phyloP scores from a whole-genome alignment of 2,113 vertebrate genomes.

The Orthonyx spaldingii region DNA sequence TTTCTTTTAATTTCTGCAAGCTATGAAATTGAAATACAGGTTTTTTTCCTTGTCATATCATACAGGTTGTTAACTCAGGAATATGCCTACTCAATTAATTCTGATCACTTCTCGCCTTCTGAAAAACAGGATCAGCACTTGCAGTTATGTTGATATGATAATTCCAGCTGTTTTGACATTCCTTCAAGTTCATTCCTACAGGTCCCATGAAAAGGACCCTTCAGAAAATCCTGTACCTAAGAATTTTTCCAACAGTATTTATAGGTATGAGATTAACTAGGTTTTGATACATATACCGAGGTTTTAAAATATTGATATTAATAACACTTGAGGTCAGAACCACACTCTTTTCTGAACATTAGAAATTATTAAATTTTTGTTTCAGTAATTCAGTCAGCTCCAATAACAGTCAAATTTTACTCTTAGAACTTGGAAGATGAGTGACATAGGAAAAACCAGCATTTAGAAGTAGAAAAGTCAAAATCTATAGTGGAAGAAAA shows the following conservation, averaged over 20 bases:
- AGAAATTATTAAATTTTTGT: not conserved
- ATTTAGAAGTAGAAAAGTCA: not conserved
- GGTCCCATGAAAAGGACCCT: not conserved
- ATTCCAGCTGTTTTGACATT: not conserved
- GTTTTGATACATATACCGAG: not conserved
- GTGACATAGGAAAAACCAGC: not conserved
- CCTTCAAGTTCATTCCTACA: not conserved
- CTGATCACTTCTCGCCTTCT: not conserved
- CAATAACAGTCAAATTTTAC: not conserved
- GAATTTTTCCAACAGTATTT: not conserved
- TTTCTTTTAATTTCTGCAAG: not conserved
- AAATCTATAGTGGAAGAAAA: not conserved
- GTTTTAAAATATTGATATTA: not conserved
- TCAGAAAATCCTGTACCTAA: not conserved
- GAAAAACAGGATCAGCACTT: not conserved
- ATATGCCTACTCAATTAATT: not conserved
- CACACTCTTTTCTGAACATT: not conserved
- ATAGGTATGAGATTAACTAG: not conserved
- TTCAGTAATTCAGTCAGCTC: not conserved
- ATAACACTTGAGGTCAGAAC: not conserved
- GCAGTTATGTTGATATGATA: not conserved
- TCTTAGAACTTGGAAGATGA: not conserved
- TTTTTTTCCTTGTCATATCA: not conserved
- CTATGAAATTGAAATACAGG: not conserved
- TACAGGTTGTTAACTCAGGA: not conserved